A percentile compares a stretch with the other conserved stretches of the same genome.
phyloP scores from a whole-genome alignment of 2,113 vertebrate genomes.

The Bagarius yarrelli region DNA sequence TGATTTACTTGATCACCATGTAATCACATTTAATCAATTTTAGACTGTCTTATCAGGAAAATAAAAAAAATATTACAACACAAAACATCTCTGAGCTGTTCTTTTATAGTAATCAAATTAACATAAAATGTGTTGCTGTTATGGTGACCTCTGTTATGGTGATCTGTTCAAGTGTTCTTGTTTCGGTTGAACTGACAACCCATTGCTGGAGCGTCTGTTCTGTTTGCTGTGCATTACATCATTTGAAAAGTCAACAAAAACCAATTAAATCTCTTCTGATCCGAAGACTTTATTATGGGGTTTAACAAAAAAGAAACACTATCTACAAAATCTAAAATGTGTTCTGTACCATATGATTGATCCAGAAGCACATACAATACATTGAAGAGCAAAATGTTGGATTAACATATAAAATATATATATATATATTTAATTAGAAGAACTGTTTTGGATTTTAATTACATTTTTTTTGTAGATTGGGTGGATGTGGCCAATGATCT shows the following conservation, averaged over 20 bases:
- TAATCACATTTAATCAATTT: neutral
- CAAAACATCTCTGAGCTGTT: neutral
- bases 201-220: neutral
- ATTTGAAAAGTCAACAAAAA: neutral
- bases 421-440: neutral
- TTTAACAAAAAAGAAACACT: neutral
- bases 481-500: conserved; percentile 85
- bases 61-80: neutral
- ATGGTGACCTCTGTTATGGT: neutral
- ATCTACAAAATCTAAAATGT: too few relatives aligned
- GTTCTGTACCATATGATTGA: neutral
- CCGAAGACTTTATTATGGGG: neutral
- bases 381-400: neutral
- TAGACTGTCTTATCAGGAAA: neutral
- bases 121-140: neutral
- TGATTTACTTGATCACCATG: neutral
- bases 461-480: conserved; percentile 76
- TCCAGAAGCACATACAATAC: neutral
- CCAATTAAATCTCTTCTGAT: too few relatives aligned
- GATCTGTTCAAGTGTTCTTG: neutral
- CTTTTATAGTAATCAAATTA: neutral
- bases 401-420: neutral
- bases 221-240: neutral
- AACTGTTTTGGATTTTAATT: neutral
- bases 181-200: neutral